A percentile compares a stretch with the other conserved stretches of the same genome.
These are phyloP conservation scores for Brachycybe producta DNA, from an alignment of 2,888 invertebrate genomes.

Conservation along the genomic window DNA sequence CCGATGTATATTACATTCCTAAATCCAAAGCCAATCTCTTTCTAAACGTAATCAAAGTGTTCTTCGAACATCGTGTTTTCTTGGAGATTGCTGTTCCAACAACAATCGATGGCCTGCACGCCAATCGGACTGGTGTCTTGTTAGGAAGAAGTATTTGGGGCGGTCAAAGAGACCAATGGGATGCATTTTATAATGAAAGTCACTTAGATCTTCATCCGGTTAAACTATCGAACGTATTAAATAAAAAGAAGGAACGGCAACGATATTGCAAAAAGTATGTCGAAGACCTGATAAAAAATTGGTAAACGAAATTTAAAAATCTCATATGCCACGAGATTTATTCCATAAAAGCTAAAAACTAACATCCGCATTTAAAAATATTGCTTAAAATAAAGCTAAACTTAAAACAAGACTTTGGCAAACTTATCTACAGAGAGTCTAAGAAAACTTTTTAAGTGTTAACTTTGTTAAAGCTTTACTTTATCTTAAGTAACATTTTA, in stretches of 20 bases:
- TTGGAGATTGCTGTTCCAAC: conserved; percentile 13
- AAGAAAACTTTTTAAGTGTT: too few species aligned
- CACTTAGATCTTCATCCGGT: conserved; percentile 5
- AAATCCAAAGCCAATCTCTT: neutral
- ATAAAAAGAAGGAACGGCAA: neutral
- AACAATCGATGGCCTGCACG: neutral
- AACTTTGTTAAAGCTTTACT: too few species aligned
- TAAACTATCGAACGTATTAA: neutral
- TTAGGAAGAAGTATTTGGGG: conserved; percentile 3
- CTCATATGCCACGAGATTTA: too few species aligned
- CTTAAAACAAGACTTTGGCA: too few species aligned
- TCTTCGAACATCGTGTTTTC: conserved; percentile 5
- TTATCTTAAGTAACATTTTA: too few species aligned
- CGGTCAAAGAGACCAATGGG: neutral
- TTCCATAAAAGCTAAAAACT: too few species aligned
- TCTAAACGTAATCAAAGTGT: conserved; percentile 1
- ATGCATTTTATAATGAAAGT: neutral
- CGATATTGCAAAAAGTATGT: neutral
- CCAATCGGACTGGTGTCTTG: too few species aligned
- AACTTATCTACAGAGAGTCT: too few species aligned
- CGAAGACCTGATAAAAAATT: neutral
- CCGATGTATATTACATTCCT: conserved; percentile 9
- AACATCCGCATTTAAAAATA: too few species aligned
- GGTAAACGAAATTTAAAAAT: too few species aligned
- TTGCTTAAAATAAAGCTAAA: too few species aligned